Evolutionary conservation across 2,113 vertebrate genomes (phyloP), one percentile per base, ranked within the genome.

Genomic region (Clarias batrachus): DNA sequence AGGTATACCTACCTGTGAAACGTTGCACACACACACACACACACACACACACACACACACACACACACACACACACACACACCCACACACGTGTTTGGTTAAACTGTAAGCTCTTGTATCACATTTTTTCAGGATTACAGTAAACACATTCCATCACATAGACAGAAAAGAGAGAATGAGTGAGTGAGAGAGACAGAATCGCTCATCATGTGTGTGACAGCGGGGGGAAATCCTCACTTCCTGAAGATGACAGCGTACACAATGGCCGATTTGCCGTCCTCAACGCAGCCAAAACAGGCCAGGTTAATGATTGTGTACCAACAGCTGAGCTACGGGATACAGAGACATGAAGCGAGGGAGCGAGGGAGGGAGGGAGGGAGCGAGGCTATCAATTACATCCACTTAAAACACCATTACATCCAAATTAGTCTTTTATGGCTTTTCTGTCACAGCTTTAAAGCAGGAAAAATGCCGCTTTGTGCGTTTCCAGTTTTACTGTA

Each of bases 191-290:
- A 83, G 74, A 83, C 60, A 86, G 57, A 63, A 54, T 88, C 74
- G 37, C 83, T 81, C 86, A 74, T 87, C 89, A 87, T 25, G 16
- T 9, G 12, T 73, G 54, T 56, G 84, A 88, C 89, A 88, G 86
- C 84, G 21, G 89, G 87, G 87, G 91, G 91, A 91, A 89, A 91
- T 88, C 86, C 66, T 86, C 88, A 91, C 90, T 92, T 91, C 91
- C 91, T 90, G 91, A 86, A 87, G 90, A 82, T 88, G 90, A 92
- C 89, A 90, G 87, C 21, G 41, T n/a, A 14, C 88, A 92, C 90
- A 91, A 91, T 91, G 84, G 78, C 59, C 73, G 81, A 63, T 83
- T 73, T 80, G 54, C 27, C 77, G n/a, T 87, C 85, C 84, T n/a
- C 85, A 87, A 33, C 81, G 62, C 85, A 57, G 21, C 71, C 33